phyloP scores from a whole-genome alignment of 2,888 invertebrate genomes.

The Fragum whitleyi region DNA sequence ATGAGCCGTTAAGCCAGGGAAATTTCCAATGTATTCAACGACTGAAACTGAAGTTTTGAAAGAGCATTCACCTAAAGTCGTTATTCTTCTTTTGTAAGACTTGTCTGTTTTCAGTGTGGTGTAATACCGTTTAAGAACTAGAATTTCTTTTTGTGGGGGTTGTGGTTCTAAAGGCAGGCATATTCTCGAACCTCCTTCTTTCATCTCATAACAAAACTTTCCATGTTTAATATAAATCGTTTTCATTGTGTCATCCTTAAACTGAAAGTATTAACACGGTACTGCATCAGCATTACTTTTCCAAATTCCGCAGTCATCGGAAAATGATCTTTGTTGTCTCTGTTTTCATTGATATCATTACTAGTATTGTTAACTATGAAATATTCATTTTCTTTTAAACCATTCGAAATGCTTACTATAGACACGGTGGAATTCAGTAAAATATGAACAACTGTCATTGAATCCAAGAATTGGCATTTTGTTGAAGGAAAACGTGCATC shows the following conservation, averaged over 20 bases:
- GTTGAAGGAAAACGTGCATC: too few relatives aligned
- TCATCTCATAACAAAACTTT: not conserved
- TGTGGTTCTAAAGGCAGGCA: not conserved
- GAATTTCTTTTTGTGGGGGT: not conserved
- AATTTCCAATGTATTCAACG: slow-evolving; percentile 34
- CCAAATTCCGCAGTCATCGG: too few relatives aligned
- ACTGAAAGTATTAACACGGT: too few relatives aligned
- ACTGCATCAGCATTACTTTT: too few relatives aligned
- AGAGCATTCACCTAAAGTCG: slow-evolving; percentile 4
- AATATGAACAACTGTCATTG: too few relatives aligned
- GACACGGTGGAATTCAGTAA: too few relatives aligned
- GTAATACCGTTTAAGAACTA: slow-evolving; percentile 34
- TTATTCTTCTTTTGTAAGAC: slow-evolving; percentile 19
- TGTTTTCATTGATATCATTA: too few relatives aligned
- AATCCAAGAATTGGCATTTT: too few relatives aligned
- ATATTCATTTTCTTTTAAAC: too few relatives aligned
- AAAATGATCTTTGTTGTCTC: too few relatives aligned
- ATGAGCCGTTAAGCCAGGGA: slow-evolving; percentile 31
- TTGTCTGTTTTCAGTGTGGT: slow-evolving; percentile 19
- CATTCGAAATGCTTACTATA: too few relatives aligned
- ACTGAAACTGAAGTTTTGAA: not conserved
- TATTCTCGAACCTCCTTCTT: not conserved
- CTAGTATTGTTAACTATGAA: too few relatives aligned
- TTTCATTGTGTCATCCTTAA: not conserved
- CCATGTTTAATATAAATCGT: not conserved